Evolutionary conservation across 2,888 invertebrate species (phyloP).

Genomic region (Coelinius sp.): DNA sequence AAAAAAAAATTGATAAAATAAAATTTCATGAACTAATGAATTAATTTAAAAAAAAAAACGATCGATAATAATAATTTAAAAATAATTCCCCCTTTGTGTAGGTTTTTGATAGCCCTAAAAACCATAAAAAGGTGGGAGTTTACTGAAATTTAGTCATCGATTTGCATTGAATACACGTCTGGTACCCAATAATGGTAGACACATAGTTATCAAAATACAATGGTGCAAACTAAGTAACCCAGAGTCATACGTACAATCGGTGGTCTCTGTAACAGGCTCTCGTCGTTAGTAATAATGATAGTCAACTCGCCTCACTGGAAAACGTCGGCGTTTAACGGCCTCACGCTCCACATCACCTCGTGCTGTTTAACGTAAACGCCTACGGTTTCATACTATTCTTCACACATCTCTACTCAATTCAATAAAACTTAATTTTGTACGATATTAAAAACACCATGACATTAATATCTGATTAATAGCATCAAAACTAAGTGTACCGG

Average conservation of each 20-base stretch:
- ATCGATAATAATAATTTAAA: no score
- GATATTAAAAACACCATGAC: background rate
- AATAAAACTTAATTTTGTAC: background rate
- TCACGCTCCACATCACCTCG: constrained; percentile 11
- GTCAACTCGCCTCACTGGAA: constrained; percentile 42
- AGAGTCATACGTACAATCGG: constrained; percentile 39
- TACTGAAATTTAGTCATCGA: constrained; percentile 44
- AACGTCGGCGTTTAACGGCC: constrained; percentile 34
- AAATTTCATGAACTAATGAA: no score
- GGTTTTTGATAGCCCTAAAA: constrained; percentile 17
- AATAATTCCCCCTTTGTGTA: no score
- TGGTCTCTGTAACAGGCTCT: constrained; percentile 28
- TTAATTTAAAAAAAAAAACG: no score
- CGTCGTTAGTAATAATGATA: constrained; percentile 50
- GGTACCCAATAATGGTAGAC: background rate
- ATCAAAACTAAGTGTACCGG: background rate
- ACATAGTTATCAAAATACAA: constrained; percentile 41
- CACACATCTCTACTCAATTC: background rate
- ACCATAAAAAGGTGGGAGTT: constrained; percentile 34
- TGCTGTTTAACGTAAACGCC: no score
- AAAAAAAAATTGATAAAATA: constrained; percentile 3
- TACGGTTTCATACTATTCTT: constrained; percentile 5
- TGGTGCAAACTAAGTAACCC: constrained; percentile 48
- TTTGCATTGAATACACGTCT: constrained; percentile 49
- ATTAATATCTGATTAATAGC: background rate